Conservation (phyloP, 2,113 vertebrate species). For the Setophaga kirtlandii region DNA sequence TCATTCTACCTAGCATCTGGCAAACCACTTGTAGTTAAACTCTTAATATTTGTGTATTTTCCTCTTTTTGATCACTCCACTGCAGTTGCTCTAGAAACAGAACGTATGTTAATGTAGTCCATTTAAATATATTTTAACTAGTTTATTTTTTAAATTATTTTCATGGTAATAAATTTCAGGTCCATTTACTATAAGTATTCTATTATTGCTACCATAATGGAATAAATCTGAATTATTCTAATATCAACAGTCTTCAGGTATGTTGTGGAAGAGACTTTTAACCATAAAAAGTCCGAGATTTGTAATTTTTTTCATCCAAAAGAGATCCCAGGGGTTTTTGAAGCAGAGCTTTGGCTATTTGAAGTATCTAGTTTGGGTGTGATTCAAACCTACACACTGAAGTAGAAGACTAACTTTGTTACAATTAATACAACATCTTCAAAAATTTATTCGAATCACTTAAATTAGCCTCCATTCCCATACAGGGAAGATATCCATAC, state of each 20-base stretch:
- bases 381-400: background rate
- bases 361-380: background rate
- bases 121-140: background rate
- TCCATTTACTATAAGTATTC: background rate
- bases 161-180: background rate
- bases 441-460: background rate
- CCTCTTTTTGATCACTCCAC: background rate
- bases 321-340: accelerated
- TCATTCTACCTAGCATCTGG: background rate
- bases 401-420: background rate
- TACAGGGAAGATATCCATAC: background rate
- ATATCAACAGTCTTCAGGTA: background rate
- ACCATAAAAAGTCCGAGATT: background rate
- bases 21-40: background rate
- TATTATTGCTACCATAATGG: background rate
- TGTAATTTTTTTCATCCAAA: background rate
- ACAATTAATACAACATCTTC: background rate
- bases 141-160: background rate
- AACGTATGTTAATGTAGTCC: background rate
- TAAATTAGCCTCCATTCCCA: background rate
- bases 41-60: background rate
- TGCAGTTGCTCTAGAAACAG: background rate
- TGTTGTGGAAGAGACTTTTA: background rate
- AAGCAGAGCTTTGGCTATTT: background rate
- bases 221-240: background rate